Conservation (phyloP, 1,140 invertebrate genomes). For the Trachelipus rathkii region DNA sequence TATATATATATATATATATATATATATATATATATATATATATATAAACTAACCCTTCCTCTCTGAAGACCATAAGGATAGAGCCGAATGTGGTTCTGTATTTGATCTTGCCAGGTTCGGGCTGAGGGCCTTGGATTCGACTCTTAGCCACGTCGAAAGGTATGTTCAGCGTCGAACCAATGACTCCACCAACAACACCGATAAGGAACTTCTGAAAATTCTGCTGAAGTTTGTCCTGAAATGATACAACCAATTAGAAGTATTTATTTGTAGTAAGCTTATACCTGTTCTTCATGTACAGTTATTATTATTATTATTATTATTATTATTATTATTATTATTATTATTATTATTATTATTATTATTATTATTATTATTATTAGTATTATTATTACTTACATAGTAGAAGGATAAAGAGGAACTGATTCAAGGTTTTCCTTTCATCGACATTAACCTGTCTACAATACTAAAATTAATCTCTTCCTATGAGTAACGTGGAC, state of each 20-base stretch:
- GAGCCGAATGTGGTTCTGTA: slow-evolving; percentile 72
- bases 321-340: no score
- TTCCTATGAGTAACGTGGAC: no score
- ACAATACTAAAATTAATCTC: no score
- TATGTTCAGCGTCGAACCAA: slow-evolving; percentile 65
- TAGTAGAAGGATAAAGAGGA: no score
- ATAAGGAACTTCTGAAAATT: slow-evolving; percentile 45
- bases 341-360: no score
- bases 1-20: slow-evolving; percentile 16
- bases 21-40: not conserved
- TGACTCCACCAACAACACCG: slow-evolving; percentile 38
- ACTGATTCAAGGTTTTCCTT: no score
- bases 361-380: no score
- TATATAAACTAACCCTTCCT: slow-evolving; percentile 70
- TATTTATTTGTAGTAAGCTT: no score
- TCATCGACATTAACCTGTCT: no score
- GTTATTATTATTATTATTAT: no score
- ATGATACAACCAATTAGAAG: not conserved
- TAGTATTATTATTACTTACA: no score
- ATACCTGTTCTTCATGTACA: no score
- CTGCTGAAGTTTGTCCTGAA: slow-evolving; percentile 39
- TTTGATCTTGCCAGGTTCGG: slow-evolving; percentile 64
- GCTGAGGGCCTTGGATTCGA: slow-evolving; percentile 86
- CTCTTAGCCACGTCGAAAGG: slow-evolving; percentile 95
- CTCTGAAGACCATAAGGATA: slow-evolving; percentile 69